These are phyloP conservation scores for Poecilia latipinna DNA, from an alignment of 2,113 vertebrate species.

Conservation along the genomic window DNA sequence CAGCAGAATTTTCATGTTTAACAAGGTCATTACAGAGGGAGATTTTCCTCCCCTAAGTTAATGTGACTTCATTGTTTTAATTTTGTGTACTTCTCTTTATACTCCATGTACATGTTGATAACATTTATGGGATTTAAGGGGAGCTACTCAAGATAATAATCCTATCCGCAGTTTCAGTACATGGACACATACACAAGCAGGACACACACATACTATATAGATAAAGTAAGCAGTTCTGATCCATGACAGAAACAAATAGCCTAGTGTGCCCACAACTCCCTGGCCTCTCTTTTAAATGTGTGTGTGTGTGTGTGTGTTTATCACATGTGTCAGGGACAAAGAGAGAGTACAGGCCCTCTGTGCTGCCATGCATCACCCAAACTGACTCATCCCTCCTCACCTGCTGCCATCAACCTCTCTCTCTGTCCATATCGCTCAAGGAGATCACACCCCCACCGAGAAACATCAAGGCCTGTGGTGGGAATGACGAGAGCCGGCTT, in stretches of 20 bases:
- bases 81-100: too few relatives aligned
- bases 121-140: neutral
- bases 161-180: neutral
- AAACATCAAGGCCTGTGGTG: neutral
- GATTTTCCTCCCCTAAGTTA: neutral
- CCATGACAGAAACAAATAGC: slow-evolving; percentile 51
- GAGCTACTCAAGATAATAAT: neutral
- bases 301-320: neutral
- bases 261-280: slow-evolving; percentile 18
- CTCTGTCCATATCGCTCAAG: slow-evolving; percentile 22
- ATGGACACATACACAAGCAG: neutral
- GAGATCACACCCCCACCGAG: slow-evolving; percentile 21
- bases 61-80: neutral
- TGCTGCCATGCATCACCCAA: slow-evolving; percentile 39
- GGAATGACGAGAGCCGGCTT: neutral
- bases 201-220: slow-evolving; percentile 25
- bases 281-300: neutral
- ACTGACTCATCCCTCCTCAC: slow-evolving; percentile 54
- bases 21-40: neutral
- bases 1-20: too few relatives aligned
- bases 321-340: neutral
- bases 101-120: neutral
- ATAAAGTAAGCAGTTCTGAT: slow-evolving; percentile 54
- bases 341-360: slow-evolving; percentile 18
- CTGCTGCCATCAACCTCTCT: slow-evolving; percentile 43